A percentile compares a stretch with the other conserved stretches of the same genome.
phyloP scores from a whole-genome alignment of 92 coral and sea anemone species.

The Hydrozoanthus gracilis region DNA sequence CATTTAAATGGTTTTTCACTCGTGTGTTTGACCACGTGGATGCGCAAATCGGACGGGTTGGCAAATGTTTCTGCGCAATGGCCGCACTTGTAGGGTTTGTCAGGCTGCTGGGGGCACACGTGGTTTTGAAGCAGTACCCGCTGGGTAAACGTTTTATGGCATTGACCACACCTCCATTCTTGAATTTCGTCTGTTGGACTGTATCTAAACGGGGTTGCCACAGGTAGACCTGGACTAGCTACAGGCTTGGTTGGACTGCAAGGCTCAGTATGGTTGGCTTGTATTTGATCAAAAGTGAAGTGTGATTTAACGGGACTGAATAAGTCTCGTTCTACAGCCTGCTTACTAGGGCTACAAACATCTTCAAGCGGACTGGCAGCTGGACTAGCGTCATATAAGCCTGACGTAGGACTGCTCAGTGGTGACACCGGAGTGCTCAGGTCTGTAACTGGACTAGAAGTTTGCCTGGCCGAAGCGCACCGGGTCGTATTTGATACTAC shows the following conservation, averaged over 20 bases:
- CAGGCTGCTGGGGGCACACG: conserved; percentile 82
- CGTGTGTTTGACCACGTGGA: conserved; percentile 88
- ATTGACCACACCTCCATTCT: conserved; percentile 89
- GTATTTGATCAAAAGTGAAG: conserved; percentile 22
- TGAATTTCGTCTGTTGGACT: conserved; percentile 57
- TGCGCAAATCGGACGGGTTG: conserved; percentile 88
- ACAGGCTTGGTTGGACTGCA: conserved; percentile 32
- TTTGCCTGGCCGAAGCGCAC: background rate
- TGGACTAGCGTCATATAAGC: background rate
- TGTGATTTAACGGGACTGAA: conserved; percentile 2
- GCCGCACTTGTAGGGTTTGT: conserved; percentile 89
- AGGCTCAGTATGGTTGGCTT: background rate
- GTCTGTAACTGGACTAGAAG: background rate
- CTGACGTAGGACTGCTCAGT: background rate
- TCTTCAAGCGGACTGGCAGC: conserved; percentile 1
- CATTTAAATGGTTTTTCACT: conserved; percentile 95
- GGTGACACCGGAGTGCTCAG: background rate
- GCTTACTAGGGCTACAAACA: conserved; percentile 4
- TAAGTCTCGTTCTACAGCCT: background rate
- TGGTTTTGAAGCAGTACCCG: conserved; percentile 84
- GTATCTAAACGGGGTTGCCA: background rate
- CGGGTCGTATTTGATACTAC: background rate
- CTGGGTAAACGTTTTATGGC: conserved; percentile 83
- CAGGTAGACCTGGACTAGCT: background rate
- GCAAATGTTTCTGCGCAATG: conserved; percentile 86